These are phyloP conservation scores for Sinocyclocheilus grahami DNA, from an alignment of 2,113 vertebrate species.

Conservation along the genomic window DNA sequence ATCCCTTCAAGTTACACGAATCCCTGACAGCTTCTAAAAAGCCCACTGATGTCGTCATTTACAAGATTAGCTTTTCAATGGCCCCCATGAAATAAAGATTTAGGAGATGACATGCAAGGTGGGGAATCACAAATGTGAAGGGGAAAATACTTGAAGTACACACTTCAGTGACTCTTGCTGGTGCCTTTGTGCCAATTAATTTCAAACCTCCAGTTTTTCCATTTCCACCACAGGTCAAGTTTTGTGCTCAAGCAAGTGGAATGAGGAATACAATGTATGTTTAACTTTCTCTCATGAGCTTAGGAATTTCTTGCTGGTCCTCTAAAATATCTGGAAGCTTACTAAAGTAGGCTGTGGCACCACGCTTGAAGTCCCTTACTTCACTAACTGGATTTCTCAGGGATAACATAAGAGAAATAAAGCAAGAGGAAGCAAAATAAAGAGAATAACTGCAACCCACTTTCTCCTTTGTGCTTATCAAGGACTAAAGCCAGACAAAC, in stretches of 20 bases:
- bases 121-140: constrained; percentile 4
- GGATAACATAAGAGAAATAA: neutral
- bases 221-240: constrained; percentile 37
- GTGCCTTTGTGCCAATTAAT: constrained; percentile 49
- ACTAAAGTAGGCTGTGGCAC: constrained; percentile 59
- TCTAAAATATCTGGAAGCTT: constrained; percentile 54
- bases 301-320: constrained; percentile 52
- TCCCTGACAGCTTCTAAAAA: constrained; percentile 47
- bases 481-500: constrained; percentile 57
- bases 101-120: constrained; percentile 42
- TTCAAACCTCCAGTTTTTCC: constrained; percentile 43
- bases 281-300: constrained; percentile 45
- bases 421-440: constrained; percentile 15
- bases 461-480: constrained; percentile 51
- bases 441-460: constrained; percentile 45
- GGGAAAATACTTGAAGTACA: constrained; percentile 35
- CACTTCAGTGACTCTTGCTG: neutral
- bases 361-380: constrained; percentile 48
- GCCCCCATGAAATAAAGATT: constrained; percentile 58
- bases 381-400: neutral
- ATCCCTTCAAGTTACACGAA: constrained; percentile 59
- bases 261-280: constrained; percentile 11
- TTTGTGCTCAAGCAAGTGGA: constrained; percentile 55
- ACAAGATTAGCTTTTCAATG: constrained; percentile 59
- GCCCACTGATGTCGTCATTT: constrained; percentile 48